Evolutionary conservation across 2,888 invertebrate species (phyloP).

Genomic region (Tachina grossa): DNA sequence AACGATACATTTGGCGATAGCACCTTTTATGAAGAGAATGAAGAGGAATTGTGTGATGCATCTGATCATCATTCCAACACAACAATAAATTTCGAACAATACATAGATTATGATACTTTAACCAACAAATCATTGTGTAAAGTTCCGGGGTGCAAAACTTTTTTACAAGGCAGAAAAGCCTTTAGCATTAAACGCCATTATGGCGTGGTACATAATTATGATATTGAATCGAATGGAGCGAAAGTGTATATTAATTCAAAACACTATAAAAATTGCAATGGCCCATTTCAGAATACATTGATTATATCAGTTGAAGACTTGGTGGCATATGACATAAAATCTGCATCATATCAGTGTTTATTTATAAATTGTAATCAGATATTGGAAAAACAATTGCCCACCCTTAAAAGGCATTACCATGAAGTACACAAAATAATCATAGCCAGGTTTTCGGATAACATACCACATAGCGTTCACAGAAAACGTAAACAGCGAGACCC

Average conservation of each 20-base stretch:
- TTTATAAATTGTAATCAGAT: slow-evolving; percentile 31
- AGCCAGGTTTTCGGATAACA: slow-evolving; percentile 1
- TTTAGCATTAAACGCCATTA: slow-evolving; percentile 38
- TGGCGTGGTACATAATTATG: slow-evolving; percentile 26
- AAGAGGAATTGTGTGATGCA: background rate
- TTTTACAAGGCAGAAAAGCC: slow-evolving; percentile 1
- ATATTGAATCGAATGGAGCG: background rate
- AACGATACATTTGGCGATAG: background rate
- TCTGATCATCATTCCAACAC: background rate
- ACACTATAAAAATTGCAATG: background rate
- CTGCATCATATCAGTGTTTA: slow-evolving; percentile 9
- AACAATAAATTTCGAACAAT: background rate
- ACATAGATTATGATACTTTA: slow-evolving; percentile 24
- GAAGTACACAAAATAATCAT: slow-evolving; percentile 38
- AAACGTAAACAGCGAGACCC: slow-evolving; percentile 25
- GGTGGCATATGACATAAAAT: background rate
- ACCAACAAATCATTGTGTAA: slow-evolving; percentile 28
- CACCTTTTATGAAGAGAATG: slow-evolving; percentile 1
- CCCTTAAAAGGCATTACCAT: slow-evolving; percentile 33
- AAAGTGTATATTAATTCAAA: background rate
- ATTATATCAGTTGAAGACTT: background rate
- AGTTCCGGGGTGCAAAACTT: slow-evolving; percentile 23
- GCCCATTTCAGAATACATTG: background rate
- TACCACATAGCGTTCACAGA: slow-evolving; percentile 18
- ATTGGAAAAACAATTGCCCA: slow-evolving; percentile 8